Evolutionary conservation across 2,888 invertebrate genomes (phyloP), one percentile per base, ranked within the genome.

Genomic region (Drosophila niveifrons): DNA sequence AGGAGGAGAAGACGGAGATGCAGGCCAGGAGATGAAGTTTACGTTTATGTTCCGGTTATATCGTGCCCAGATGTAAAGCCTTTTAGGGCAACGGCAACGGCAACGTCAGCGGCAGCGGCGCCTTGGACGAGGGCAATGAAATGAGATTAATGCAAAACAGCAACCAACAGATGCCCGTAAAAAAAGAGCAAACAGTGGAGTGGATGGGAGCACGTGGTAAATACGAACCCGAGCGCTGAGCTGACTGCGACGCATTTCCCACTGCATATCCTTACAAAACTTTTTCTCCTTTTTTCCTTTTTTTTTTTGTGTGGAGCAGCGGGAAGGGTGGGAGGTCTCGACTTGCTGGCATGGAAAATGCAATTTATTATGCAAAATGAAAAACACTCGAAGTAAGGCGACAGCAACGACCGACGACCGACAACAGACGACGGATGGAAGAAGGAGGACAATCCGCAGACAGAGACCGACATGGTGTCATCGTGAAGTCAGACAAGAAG

Each of bases 291-390:
- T 36, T 2, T 8, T 13, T 7, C 11, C 17, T 31, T 23, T 36
- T 8, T 10, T 36, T 13, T 10, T n/a, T 17, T 31, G 15, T 44
- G 36, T 13, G 15, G 1, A 15, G 18, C 4, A 9, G 11, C 9
- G n/a, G n/a, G 2, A 29, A 13, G 11, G 18, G 31, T 3, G 10
- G 9, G 11, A 69, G 57, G n/a, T 44, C 41, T 55, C 55, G 56
- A 73, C 47, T 78, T 84, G 86, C 69, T 89, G 87, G 80, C 82
- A 82, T 81, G 79, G 90, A 88, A 88, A 90, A 90, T 90, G 83
- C 77, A 90, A 90, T 90, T 90, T 90, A 90, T 90, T 90, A 90
- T 89, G 84, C 80, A 82, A 85, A 87, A 83, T 81, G 70, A 81
- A 83, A 88, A 88, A 82, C 85, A 88, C 82, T 76, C 66, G 36